Base-by-base conservation (phyloP, 1,140 invertebrate species). In the Drosophila nebulosa region DNA sequence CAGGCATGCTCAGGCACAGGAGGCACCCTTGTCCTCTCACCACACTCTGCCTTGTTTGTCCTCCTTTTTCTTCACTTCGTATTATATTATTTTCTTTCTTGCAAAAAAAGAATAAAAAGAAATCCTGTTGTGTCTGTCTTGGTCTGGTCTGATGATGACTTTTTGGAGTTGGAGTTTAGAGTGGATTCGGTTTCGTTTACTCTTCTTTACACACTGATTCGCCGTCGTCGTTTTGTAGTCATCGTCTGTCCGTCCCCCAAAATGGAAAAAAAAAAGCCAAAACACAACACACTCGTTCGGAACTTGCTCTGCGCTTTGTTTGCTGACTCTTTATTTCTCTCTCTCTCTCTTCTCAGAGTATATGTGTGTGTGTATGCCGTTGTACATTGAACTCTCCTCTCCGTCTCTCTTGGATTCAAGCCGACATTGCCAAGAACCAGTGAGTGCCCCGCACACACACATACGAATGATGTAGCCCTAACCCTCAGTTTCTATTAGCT, bases 291-390 rank as follows among this genome's bases (percentile, higher is more conserved):
- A 32, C 30, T 32, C 30, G 30, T 9, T 86, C 81, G 58, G 70
- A 85, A 86, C 81, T 86, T 80, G 78, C 81, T 85, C 78, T 71
- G 66, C 77, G 66, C 80, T 80, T 74, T 86, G 77, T 85, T 75
- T 70, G 81, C 61, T 61, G 67, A 71, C 32, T 35, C 22, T 18
- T 21, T 35, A 39, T 16, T 56, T 30, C 24, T 51, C 60, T 64
- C 10, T 39, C 21, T 64, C 46, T 59, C 14, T 36, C 52, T 30
- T 27, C 30, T 32, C 30, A 10, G 7, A 12, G 52, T 52, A 36
- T 63, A 27, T 26, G 16, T 63, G 21, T 36, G 35, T 24, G 39
- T 39, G 30, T 77, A 63, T 50, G 69, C 61, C 64, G 80, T 73
- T 85, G 81, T 85, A 80, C 81, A 77, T 86, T 85, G 81, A 85